These are phyloP conservation scores for Gila orcuttii DNA, from an alignment of 2,113 vertebrate species.

Conservation along the genomic window DNA sequence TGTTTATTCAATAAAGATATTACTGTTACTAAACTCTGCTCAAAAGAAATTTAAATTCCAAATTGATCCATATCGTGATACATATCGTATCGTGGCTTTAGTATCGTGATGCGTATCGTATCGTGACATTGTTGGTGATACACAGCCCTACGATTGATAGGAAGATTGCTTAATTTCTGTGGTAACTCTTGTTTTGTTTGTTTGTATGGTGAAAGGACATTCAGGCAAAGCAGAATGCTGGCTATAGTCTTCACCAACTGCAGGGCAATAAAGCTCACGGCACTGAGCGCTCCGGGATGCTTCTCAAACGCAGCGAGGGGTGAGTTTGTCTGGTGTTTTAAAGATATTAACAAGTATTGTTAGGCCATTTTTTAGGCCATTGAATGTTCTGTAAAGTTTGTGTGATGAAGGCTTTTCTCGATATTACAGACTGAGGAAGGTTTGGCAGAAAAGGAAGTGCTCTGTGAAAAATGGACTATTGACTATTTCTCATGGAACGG, in stretches of 20 bases:
- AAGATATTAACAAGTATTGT: not conserved
- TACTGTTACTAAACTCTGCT: too few species aligned
- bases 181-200: not conserved
- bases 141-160: not conserved
- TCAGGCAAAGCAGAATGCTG: conserved; percentile 85
- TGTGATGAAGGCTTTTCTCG: not conserved
- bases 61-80: too few species aligned
- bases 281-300: conserved; percentile 84
- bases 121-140: too few species aligned
- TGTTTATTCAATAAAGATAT: too few species aligned
- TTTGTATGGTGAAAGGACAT: conserved; percentile 76
- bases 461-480: conserved; percentile 92
- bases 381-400: not conserved
- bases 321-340: conserved; percentile 60
- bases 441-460: conserved; percentile 98
- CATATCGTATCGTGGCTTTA: too few species aligned
- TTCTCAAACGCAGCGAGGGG: conserved; percentile 96
- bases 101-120: too few species aligned
- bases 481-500: conserved; percentile 93
- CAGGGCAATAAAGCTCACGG: conserved; percentile 97
- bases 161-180: not conserved
- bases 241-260: conserved; percentile 96
- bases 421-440: conserved; percentile 86
- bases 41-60: too few species aligned
- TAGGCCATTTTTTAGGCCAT: not conserved